Base-by-base conservation (phyloP, 2,797 vertebrate genomes). In the Nothura maculosa region DNA sequence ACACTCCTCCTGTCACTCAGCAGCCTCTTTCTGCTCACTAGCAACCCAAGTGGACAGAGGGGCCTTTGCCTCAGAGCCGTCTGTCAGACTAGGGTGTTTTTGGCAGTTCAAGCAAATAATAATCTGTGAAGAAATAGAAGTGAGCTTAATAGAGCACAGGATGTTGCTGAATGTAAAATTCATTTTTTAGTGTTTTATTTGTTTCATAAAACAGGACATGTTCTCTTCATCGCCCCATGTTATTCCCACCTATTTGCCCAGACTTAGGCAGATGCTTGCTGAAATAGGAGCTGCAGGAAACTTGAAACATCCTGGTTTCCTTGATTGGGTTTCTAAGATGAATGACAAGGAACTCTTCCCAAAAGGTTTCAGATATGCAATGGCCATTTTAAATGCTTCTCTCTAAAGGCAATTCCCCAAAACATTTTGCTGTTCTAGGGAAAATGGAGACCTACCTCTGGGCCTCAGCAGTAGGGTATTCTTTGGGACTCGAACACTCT, bases 91-190 rank as follows among this genome's bases (percentile, higher is more conserved):
- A 32, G 30, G 38, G 9, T 1, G 0, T 6, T 32, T 81, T 64
- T 78, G 48, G 82, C 22, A 48, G 55, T 64, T 58, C 30, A 45
- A 73, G 32, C 4, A 5, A 81, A 36, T n/a, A 64, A 43, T 28
- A 40, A 54, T 64, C 30, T n/a, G 55, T 45, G 62, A 61, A 24
- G 58, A 94, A 73, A 24, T 0, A 42, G 32, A n/a, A 54, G 22
- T 45, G 83, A 40, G 5, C 25, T 69, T 38, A 47, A 24, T 7
- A 14, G 50, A 81, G 34, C 21, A 11, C 20, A 42, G 45, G 62
- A 48, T 60, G 47, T n/a, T 76, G 70, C 32, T 92, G 47, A 81
- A 63, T 32, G 38, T 27, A 84, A 47, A 77, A 6, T 52, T 85
- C 5, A 30, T 30, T 27, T 28, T 28, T 54, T 30, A 17, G 30